Base-by-base conservation (phyloP, 2,888 invertebrate species). In the Bembecia ichneumoniformis region DNA sequence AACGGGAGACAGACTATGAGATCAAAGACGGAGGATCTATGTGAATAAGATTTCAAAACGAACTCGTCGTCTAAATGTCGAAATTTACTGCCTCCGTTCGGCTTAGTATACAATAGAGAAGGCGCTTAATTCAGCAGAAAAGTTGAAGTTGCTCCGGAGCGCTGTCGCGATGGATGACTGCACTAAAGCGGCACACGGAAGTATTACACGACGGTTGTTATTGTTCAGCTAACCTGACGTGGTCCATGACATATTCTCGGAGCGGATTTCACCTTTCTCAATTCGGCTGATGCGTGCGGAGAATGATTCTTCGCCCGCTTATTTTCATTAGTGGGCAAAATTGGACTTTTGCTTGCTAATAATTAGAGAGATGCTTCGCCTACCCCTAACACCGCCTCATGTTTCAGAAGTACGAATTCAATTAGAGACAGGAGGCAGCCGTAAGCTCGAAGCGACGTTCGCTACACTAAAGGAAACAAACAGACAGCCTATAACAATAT, bases 381-480 rank as follows among this genome's bases (percentile, higher is more conserved):
- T 28, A 7, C 10, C 43, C 49, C 11, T 40, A 17, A 36, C 11
- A 36, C 36, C 16, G 35, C 36, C 36, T 13, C 35, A 13, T 13
- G 13, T 40, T 46, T 34, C 14, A 35, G 17, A 14, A 35, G 14
- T 46, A 51, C 35, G 49, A 49, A 53, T 53, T 51, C 53, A 50
- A 53, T 53, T 50, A 51, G 50, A 47, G 20, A 50, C 44, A 49
- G 44, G 47, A 47, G 45, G 49, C 43, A 40, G 40, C 17, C 40
- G 47, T 17, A 47, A 40, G 11, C 40, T 17, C 17, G 46, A 35
- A 14, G 14, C 40, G 40, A 14, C 40, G 40, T 11, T n/a, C 40
- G 13, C 14, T 14, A n/a, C 40, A 14, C 40, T 28, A 28, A 28
- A 28, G 28, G 28, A 28, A 28, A 28, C 28, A 28, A 28, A 28